These are phyloP conservation scores for Festucalex cinctus DNA, from an alignment of 2,113 vertebrate species.

Conservation along the genomic window DNA sequence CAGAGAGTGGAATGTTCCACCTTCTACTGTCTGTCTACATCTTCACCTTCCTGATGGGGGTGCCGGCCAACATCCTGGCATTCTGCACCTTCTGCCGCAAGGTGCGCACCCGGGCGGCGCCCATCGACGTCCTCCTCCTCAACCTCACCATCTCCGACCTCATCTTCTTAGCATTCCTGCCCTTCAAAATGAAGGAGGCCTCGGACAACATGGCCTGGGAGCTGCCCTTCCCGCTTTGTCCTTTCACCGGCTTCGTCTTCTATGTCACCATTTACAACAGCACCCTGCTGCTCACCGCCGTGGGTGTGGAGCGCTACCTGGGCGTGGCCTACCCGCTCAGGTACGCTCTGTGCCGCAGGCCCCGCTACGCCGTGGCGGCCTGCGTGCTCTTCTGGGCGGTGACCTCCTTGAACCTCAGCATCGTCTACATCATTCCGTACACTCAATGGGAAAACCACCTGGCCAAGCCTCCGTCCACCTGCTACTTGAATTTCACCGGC, in stretches of 20 bases:
- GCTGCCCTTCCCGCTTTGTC: conserved; percentile 69
- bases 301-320: conserved; percentile 84
- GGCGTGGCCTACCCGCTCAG: conserved; percentile 80
- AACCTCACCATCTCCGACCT: conserved; percentile 85
- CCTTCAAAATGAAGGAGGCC: conserved; percentile 81
- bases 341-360: conserved; percentile 72
- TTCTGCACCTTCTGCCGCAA: conserved; percentile 75
- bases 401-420: conserved; percentile 75
- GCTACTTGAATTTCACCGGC: conserved; percentile 71
- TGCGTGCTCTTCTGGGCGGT: conserved; percentile 74
- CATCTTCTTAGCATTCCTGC: conserved; percentile 79
- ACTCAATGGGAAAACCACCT: conserved; percentile 4
- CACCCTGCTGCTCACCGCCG: conserved; percentile 79
- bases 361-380: conserved; percentile 59
- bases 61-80: conserved; percentile 80
- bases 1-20: conserved; percentile 28
- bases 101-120: conserved; percentile 59
- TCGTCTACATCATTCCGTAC: conserved; percentile 76
- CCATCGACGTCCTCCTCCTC: conserved; percentile 81
- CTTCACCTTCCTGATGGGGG: conserved; percentile 77
- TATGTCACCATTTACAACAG: conserved; percentile 88
- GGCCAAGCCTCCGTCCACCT: conserved; percentile 37
- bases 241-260: conserved; percentile 76
- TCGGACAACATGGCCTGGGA: conserved; percentile 66
- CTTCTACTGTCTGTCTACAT: conserved; percentile 73